Conservation (phyloP, 2,797 vertebrate species). For the Enteromius unitaeniatus region DNA sequence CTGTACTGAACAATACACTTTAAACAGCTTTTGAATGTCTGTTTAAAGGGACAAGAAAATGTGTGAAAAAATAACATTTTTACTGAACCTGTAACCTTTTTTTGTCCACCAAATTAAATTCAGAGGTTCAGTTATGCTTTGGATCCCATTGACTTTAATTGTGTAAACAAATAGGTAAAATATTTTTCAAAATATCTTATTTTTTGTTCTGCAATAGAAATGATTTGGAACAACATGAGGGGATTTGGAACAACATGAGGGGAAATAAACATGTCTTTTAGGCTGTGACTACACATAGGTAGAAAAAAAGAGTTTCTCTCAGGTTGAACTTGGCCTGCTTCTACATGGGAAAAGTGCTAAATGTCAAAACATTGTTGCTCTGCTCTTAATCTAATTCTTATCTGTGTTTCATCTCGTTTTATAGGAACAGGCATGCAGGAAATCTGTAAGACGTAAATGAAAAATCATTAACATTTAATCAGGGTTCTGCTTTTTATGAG, state of each 20-base stretch:
- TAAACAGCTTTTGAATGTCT: not conserved
- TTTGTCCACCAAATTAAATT: not conserved
- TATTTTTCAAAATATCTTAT: not conserved
- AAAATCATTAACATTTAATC: constrained; percentile 50
- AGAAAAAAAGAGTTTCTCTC: not conserved
- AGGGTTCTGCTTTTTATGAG: constrained; percentile 45
- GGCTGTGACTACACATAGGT: not conserved
- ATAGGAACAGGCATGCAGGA: constrained; percentile 44
- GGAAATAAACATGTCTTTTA: not conserved
- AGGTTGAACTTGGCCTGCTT: not conserved
- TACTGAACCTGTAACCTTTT: too few relatives aligned
- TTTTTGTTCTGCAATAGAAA: not conserved
- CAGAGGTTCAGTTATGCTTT: not conserved
- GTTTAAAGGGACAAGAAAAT: not conserved
- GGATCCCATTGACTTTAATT: not conserved
- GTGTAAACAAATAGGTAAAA: not conserved
- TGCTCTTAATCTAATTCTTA: constrained; percentile 32
- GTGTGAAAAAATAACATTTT: not conserved
- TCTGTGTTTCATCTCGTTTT: constrained; percentile 44
- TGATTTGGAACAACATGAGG: not conserved
- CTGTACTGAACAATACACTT: not conserved
- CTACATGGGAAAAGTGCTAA: not conserved
- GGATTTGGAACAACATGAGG: not conserved
- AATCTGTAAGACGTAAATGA: constrained; percentile 49
- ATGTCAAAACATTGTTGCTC: not conserved